Base-by-base conservation (phyloP, 2,797 vertebrate genomes). In the Danio kyathit region DNA sequence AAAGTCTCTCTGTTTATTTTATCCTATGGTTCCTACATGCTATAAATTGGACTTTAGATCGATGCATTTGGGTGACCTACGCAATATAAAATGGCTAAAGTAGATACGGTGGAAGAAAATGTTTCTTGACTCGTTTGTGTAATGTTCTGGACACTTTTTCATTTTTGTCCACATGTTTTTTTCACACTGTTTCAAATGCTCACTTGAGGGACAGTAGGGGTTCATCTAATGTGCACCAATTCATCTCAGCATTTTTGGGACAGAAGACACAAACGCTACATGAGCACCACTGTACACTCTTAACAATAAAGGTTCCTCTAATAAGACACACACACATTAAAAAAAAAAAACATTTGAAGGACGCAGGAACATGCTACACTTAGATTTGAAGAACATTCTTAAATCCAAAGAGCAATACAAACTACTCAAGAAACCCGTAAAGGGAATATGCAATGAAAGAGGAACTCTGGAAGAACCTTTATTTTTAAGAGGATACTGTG, bases 61-160 rank as follows among this genome's bases (percentile, higher is more conserved):
- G 56, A 77, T 17, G 88, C 87, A 75, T 86, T 83, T 81, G 61
- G n/a, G 51, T 71, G 6, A 76, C 38, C 21, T 14, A n/a, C 61
- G 46, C 71, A 40, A 69, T 56, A 65, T 87, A 40, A 74, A 78
- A 87, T 85, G 66, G 89, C 83, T 49, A 72, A 91, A 93, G 93
- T 93, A 93, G 91, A 86, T 85, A 94, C 87, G 93, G 90, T 94
- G 92, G 93, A 95, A 95, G 93, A 95, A 95, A 95, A 95, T 95
- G 94, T 95, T 95, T 95, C 94, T 95, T 94, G 90, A 91, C 89
- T 92, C 91, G 92, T 88, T 93, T 84, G 76, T 83, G 81, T 29
- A 29, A 63, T 71, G 76, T 71, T 63, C 40, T 80, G 78, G 40
- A 80, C 76, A 71, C 54, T 51, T 54, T 17, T 60, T 16, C 0